Conservation (phyloP, 2,888 invertebrate species). For the Cacoxenus indagator region DNA sequence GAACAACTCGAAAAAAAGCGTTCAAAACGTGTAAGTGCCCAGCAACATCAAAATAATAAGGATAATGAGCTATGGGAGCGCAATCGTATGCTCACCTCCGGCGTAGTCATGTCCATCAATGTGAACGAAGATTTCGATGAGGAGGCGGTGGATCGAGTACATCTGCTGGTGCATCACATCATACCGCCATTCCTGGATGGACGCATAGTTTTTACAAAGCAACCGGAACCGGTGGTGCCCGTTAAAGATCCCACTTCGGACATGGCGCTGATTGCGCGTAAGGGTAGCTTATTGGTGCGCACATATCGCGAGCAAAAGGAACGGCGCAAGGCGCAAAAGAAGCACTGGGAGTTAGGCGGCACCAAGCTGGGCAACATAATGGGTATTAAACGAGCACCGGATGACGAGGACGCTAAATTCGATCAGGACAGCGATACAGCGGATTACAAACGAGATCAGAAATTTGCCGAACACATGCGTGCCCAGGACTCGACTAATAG, state of each 20-base stretch:
- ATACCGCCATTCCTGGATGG: slow-evolving; percentile 99
- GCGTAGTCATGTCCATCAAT: slow-evolving; percentile 91
- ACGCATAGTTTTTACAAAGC: slow-evolving; percentile 98
- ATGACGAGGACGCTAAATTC: slow-evolving; percentile 79
- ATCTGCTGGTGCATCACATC: slow-evolving; percentile 96
- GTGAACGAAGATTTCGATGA: slow-evolving; percentile 95
- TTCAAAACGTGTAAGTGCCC: slow-evolving; percentile 93
- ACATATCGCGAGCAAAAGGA: slow-evolving; percentile 96
- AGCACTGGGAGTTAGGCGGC: slow-evolving; percentile 99
- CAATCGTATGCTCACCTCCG: slow-evolving; percentile 95
- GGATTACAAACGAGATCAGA: slow-evolving; percentile 93
- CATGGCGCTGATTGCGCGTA: slow-evolving; percentile 95
- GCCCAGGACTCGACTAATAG: slow-evolving; percentile 72
- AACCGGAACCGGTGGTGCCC: slow-evolving; percentile 98
- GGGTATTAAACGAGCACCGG: slow-evolving; percentile 89
- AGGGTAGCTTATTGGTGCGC: slow-evolving; percentile 92
- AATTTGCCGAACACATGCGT: slow-evolving; percentile 95
- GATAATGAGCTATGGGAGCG: slow-evolving; percentile 99
- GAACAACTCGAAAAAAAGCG: slow-evolving; percentile 91
- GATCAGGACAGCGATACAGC: slow-evolving; percentile 80
- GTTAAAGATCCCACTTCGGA: slow-evolving; percentile 96
- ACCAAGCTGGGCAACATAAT: slow-evolving; percentile 91
- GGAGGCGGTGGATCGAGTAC: slow-evolving; percentile 94
- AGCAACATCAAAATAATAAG: slow-evolving; percentile 96
- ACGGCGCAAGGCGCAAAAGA: slow-evolving; percentile 95